A percentile compares a stretch with the other conserved stretches of the same genome.
phyloP scores from a whole-genome alignment of 2,113 vertebrate genomes.

The Phrynosoma blainvillii region DNA sequence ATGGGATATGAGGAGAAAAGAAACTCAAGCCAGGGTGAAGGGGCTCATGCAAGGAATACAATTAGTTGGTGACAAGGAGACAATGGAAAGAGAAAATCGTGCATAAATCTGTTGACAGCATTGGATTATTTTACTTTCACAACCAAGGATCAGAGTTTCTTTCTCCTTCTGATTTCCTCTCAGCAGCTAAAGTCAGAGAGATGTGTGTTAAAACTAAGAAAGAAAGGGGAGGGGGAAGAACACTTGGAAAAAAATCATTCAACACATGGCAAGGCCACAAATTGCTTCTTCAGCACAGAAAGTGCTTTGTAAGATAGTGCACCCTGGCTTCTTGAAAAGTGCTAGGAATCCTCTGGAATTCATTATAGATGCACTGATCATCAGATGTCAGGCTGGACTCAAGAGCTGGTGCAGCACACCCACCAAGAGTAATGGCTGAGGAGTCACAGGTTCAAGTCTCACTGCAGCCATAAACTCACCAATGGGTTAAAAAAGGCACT shows the following conservation, averaged over 20 bases:
- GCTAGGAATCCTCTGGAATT: slow-evolving; percentile 31
- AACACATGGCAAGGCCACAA: slow-evolving; percentile 13
- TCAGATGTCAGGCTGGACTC: background rate
- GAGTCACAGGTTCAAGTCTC: background rate
- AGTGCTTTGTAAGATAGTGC: background rate
- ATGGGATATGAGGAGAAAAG: background rate
- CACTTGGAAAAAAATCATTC: background rate
- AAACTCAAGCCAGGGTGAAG: background rate
- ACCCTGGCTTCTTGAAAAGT: slow-evolving; percentile 9
- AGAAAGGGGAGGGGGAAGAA: background rate
- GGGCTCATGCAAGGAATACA: slow-evolving; percentile 19
- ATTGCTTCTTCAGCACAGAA: slow-evolving; percentile 27
- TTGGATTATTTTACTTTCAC: background rate
- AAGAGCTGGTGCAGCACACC: background rate
- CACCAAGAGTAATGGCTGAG: background rate
- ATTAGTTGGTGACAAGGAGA: slow-evolving; percentile 38
- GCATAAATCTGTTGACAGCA: slow-evolving; percentile 4
- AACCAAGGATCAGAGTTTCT: background rate
- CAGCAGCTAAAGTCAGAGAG: slow-evolving; percentile 39
- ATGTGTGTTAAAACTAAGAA: slow-evolving; percentile 8
- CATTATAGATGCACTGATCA: background rate
- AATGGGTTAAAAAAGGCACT: background rate
- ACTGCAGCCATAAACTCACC: background rate
- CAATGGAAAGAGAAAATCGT: background rate
- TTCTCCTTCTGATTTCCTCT: slow-evolving; percentile 11